Conservation (phyloP, 1,140 invertebrate genomes). For the Cherax destructor region DNA sequence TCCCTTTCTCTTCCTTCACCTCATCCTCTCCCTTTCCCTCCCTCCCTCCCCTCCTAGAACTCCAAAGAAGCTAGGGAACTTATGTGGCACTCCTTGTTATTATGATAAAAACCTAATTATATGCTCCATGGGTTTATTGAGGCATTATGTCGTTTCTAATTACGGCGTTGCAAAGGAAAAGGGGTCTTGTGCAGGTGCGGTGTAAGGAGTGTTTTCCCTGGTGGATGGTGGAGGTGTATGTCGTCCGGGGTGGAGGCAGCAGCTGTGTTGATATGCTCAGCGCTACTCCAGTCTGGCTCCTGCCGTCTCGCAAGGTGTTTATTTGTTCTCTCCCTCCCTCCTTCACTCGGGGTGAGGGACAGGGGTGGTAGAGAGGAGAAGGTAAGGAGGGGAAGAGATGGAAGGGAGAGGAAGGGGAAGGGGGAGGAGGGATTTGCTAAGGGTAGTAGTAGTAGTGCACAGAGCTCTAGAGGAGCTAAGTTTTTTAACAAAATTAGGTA, state of each 20-base stretch:
- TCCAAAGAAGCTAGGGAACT: slow-evolving; percentile 6
- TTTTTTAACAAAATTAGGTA: no score
- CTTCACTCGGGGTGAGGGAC: no score
- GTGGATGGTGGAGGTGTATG: neutral
- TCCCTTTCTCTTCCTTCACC: no score
- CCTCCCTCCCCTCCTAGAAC: neutral
- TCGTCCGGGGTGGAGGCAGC: no score
- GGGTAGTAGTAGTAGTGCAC: no score
- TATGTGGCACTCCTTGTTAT: slow-evolving; percentile 24
- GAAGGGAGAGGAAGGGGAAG: no score
- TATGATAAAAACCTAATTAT: slow-evolving; percentile 52
- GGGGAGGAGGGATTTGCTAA: no score
- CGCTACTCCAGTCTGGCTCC: no score
- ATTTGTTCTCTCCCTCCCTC: neutral
- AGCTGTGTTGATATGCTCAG: no score
- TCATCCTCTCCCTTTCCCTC: neutral
- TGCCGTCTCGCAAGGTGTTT: neutral
- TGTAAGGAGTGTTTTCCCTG: neutral
- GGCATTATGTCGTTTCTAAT: slow-evolving; percentile 27
- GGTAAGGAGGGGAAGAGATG: no score
- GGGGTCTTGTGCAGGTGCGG: neutral
- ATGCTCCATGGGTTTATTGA: slow-evolving; percentile 51
- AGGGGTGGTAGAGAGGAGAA: no score
- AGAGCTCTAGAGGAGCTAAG: no score
- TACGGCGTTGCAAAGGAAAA: slow-evolving; percentile 2